Base-by-base conservation (phyloP, 2,888 invertebrate genomes). In the Amorpha juglandis region DNA sequence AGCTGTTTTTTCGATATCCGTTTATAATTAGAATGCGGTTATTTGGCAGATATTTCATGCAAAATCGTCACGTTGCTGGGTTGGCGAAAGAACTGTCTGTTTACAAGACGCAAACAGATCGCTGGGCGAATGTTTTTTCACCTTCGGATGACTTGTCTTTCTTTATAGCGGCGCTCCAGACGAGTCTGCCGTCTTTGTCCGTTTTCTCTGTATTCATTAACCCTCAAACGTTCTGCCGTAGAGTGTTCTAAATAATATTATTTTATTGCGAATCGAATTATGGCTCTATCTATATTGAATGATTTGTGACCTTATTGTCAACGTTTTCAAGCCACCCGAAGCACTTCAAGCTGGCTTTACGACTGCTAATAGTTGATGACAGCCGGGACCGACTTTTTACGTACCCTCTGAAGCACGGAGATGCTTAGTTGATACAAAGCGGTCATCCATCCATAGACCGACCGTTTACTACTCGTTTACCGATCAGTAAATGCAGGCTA, bases 11-110 rank as follows among this genome's bases (percentile, higher is more conserved):
- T 82, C 78, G 76, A 85, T 80, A 76, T 77, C 78, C 78, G 79
- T 82, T 86, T 85, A 87, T 87, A 86, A 86, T 86, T 88, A 87
- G 84, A 83, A 76, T 81, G 73, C 72, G 75, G 79, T 74, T 82
- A 78, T 81, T 87, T 87, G 87, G 86, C 87, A 87, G 81, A 84
- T 81, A 81, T 86, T 81, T 86, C 81, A 83, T 82, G 83, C 75
- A 81, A 83, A 79, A 80, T 81, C 80, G 84, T 86, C 81, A 81
- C 78, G 75, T 80, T 81, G 81, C 64, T 62, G 79, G 77, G 79
- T 72, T 74, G 78, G 74, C 75, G 75, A 55, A 64, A 58, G 55
- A 55, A 47, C 75, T 72, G 77, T 76, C 77, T 78, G 77, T 81
- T 80, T 80, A 78, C 75, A 76, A 77, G 74, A 73, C 71, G 72